Conservation (phyloP, 2,797 vertebrate genomes). For the Sciurus vulgaris region DNA sequence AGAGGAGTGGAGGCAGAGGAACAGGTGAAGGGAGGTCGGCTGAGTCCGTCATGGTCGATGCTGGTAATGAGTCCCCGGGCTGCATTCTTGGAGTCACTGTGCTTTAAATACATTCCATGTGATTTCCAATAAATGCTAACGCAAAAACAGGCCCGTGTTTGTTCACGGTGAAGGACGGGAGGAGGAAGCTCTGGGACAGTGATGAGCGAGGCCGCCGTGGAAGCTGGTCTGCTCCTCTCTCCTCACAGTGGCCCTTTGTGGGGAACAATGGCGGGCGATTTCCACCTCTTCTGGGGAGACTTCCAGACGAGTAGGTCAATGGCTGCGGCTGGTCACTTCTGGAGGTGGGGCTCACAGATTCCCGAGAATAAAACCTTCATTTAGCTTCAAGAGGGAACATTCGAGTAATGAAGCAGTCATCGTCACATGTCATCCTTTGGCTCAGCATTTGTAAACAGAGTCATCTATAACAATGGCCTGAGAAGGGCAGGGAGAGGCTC, state of each 20-base stretch:
- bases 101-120: background rate
- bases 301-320: background rate
- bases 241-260: conserved; percentile 16
- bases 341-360: background rate
- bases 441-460: conserved; percentile 45
- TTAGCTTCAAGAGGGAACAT: conserved; percentile 8
- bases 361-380: background rate
- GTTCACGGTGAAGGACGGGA: background rate
- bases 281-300: background rate
- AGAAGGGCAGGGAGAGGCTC: background rate
- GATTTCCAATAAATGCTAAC: background rate
- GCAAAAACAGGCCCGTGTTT: background rate
- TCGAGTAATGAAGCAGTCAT: background rate
- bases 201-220: background rate
- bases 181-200: background rate
- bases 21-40: background rate
- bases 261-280: background rate
- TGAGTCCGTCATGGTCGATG: background rate
- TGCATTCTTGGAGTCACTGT: background rate
- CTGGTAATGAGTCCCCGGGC: background rate
- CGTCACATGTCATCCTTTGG: background rate
- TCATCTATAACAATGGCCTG: background rate
- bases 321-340: background rate
- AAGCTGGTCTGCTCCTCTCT: background rate
- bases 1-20: background rate